These are phyloP conservation scores for Meles meles DNA, from an alignment of 2,113 vertebrate genomes.

Conservation along the genomic window DNA sequence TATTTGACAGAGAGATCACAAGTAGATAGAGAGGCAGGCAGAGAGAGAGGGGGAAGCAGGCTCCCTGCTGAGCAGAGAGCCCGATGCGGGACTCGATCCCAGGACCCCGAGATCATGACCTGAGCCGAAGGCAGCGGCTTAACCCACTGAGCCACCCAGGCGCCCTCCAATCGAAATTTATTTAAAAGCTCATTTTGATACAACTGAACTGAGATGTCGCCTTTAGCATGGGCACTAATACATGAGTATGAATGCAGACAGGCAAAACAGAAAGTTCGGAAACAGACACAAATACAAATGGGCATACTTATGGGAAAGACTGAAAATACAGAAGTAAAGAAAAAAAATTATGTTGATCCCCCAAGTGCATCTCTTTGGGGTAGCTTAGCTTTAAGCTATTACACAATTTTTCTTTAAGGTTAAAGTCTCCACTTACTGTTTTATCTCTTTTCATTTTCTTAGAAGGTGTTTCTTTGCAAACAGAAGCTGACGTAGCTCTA, in stretches of 20 bases:
- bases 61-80: too few species aligned
- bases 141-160: too few species aligned
- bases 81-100: too few species aligned
- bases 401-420: background rate
- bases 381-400: background rate
- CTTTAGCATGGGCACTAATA: background rate
- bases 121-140: too few species aligned
- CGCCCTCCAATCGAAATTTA: background rate
- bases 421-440: constrained; percentile 59
- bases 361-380: background rate
- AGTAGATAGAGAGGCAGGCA: too few species aligned
- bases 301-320: background rate
- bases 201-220: background rate
- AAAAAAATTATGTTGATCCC: background rate
- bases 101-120: too few species aligned
- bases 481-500: constrained; percentile 14
- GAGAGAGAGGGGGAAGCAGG: too few species aligned
- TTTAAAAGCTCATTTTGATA: background rate
- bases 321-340: background rate
- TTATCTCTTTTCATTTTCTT: constrained; percentile 69
- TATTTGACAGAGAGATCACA: too few species aligned
- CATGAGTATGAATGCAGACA: background rate
- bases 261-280: background rate
- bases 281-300: background rate
- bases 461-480: constrained; percentile 51